These are phyloP conservation scores for Cryptomyrus ogoouensis DNA, from an alignment of 2,113 vertebrate genomes.

Conservation along the genomic window DNA sequence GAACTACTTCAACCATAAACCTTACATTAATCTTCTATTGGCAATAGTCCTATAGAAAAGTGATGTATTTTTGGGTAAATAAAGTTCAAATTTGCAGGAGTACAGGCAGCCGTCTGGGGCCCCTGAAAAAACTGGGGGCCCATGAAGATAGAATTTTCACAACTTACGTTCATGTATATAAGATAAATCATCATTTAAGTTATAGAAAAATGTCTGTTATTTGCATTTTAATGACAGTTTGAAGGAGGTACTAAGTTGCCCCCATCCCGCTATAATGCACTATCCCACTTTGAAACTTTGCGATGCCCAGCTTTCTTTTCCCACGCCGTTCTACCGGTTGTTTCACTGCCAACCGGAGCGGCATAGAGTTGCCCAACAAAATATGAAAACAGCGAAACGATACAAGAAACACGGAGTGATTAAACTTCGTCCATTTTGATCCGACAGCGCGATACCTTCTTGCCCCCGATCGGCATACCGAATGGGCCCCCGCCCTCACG, in stretches of 20 bases:
- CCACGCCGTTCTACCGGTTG: background rate
- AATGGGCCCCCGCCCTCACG: background rate
- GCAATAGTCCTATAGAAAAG: background rate
- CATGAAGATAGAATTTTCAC: background rate
- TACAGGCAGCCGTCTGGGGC: background rate
- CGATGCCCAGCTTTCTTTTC: background rate
- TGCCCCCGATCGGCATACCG: background rate
- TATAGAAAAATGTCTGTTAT: background rate
- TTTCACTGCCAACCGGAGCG: background rate
- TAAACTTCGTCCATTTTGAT: background rate
- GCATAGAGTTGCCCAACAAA: background rate
- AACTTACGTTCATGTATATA: background rate
- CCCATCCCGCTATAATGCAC: background rate
- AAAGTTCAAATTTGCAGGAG: background rate
- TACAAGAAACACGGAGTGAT: background rate
- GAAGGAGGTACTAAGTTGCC: background rate
- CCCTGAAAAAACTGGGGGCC: background rate
- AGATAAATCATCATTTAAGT: background rate
- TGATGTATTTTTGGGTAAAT: background rate
- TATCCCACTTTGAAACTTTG: background rate
- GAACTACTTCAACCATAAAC: background rate
- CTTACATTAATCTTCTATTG: background rate
- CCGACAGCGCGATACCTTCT: too few species aligned
- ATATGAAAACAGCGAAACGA: background rate
- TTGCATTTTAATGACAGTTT: background rate